A percentile compares a stretch with the other conserved stretches of the same genome.
phyloP scores from a whole-genome alignment of 2,888 invertebrate genomes.

The Xylocampa areola region DNA sequence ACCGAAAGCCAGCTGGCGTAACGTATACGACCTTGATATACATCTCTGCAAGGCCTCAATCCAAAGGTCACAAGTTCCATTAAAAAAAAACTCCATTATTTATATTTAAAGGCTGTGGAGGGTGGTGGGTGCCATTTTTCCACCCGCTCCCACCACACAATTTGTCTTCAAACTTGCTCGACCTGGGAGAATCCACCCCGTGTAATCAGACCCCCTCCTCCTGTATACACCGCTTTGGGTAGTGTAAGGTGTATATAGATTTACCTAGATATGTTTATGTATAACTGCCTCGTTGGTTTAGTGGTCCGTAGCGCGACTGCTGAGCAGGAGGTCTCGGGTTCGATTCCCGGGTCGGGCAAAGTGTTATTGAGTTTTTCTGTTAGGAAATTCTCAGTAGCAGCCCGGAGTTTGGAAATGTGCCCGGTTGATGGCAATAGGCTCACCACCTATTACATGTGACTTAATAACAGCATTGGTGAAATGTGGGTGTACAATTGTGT shows the following conservation, averaged over 20 bases:
- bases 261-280: slow-evolving; percentile 19
- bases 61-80: slow-evolving; percentile 49
- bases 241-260: slow-evolving; percentile 57
- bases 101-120: slow-evolving; percentile 73
- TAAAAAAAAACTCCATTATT: slow-evolving; percentile 68
- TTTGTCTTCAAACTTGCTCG: slow-evolving; percentile 82
- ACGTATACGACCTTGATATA: slow-evolving; percentile 11
- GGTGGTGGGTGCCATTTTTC: slow-evolving; percentile 80
- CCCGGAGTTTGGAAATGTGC: too few relatives aligned
- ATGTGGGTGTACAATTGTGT: too few relatives aligned
- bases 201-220: slow-evolving; percentile 68
- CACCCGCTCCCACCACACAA: slow-evolving; percentile 68
- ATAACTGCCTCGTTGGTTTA: too few relatives aligned
- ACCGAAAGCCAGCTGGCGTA: background rate
- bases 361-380: too few relatives aligned
- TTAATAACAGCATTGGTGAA: too few relatives aligned
- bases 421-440: too few relatives aligned
- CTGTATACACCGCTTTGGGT: slow-evolving; percentile 79
- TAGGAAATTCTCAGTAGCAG: too few relatives aligned
- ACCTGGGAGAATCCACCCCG: slow-evolving; percentile 68
- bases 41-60: slow-evolving; percentile 8
- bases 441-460: too few relatives aligned
- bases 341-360: too few relatives aligned
- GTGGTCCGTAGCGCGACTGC: too few relatives aligned
- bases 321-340: too few relatives aligned